These are phyloP conservation scores for Sinocyclocheilus anshuiensis DNA, from an alignment of 2,113 vertebrate species.

Conservation along the genomic window DNA sequence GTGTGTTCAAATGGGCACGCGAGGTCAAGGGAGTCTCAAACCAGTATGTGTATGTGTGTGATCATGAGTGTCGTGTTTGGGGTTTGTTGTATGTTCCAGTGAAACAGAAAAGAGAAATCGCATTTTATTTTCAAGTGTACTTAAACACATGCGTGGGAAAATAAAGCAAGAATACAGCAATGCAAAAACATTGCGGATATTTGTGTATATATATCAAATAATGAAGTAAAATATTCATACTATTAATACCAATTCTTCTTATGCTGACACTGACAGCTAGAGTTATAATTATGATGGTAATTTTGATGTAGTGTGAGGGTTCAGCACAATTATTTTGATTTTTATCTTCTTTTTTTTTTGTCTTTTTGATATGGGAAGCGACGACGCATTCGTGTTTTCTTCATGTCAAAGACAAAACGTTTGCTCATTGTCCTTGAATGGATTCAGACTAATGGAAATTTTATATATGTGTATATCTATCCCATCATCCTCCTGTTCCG, in stretches of 20 bases:
- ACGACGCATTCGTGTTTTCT: neutral
- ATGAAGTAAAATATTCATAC: slow-evolving; percentile 54
- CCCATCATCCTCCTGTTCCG: neutral
- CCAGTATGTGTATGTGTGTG: slow-evolving; percentile 45
- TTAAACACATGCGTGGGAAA: slow-evolving; percentile 60
- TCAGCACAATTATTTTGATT: neutral
- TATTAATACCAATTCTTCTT: slow-evolving; percentile 48
- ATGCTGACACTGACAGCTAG: slow-evolving; percentile 40
- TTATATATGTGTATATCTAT: slow-evolving; percentile 13
- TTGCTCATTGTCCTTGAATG: neutral
- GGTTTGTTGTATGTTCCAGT: slow-evolving; percentile 47
- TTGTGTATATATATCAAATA: slow-evolving; percentile 63
- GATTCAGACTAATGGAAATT: slow-evolving; percentile 20
- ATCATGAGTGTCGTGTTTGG: slow-evolving; percentile 35
- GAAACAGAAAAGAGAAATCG: slow-evolving; percentile 46
- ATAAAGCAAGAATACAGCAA: slow-evolving; percentile 50
- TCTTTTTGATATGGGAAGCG: neutral
- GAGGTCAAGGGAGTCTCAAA: slow-evolving; percentile 39
- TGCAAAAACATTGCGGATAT: slow-evolving; percentile 58
- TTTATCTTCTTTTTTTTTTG: neutral
- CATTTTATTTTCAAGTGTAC: slow-evolving; percentile 78
- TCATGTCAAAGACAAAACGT: neutral
- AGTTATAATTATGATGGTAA: slow-evolving; percentile 35
- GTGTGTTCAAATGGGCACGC: neutral
- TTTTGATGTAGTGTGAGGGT: slow-evolving; percentile 40